Evolutionary conservation across 2,888 invertebrate genomes (phyloP).

Genomic region (Synanthedon formicaeformis): DNA sequence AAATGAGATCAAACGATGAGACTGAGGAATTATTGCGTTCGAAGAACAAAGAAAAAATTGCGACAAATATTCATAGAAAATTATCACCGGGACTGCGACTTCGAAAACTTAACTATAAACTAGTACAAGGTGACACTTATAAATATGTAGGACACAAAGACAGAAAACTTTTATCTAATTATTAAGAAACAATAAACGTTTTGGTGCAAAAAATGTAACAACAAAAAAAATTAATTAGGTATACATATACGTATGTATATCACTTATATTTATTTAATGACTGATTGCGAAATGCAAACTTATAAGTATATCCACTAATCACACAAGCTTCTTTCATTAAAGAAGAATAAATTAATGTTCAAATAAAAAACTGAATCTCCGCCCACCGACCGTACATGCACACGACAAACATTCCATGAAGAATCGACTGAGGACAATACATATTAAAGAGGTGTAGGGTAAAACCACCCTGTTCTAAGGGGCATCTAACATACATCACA

Average conservation of each 20-base stretch:
- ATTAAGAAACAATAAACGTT: slow-evolving; percentile 56
- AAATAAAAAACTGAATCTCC: slow-evolving; percentile 11
- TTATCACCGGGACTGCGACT: slow-evolving; percentile 41
- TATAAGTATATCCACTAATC: slow-evolving; percentile 48
- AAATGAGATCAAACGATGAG: slow-evolving; percentile 38
- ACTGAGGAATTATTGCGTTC: slow-evolving; percentile 5
- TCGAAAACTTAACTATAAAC: slow-evolving; percentile 60
- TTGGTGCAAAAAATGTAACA: slow-evolving; percentile 53
- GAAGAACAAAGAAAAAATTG: slow-evolving; percentile 13
- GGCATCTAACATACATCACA: slow-evolving; percentile 52
- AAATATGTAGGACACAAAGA: slow-evolving; percentile 58
- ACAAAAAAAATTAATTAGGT: slow-evolving; percentile 24
- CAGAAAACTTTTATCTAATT: slow-evolving; percentile 59
- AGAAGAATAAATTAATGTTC: slow-evolving; percentile 24
- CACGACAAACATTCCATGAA: slow-evolving; percentile 60
- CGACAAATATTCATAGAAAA: slow-evolving; percentile 19
- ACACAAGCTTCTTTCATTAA: slow-evolving; percentile 51
- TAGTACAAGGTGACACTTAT: slow-evolving; percentile 66
- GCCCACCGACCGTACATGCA: slow-evolving; percentile 22
- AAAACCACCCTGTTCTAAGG: slow-evolving; percentile 38
- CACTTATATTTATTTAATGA: slow-evolving; percentile 40
- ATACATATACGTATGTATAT: slow-evolving; percentile 11
- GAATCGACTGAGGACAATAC: slow-evolving; percentile 46
- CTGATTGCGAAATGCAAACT: slow-evolving; percentile 52
- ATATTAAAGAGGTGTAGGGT: slow-evolving; percentile 34